Percentiles rank a stretch among this genome's conserved stretches.
Conservation (phyloP, 37 sponge, comb jelly and placozoan genomes). For the Aplysina aerophoba region DNA sequence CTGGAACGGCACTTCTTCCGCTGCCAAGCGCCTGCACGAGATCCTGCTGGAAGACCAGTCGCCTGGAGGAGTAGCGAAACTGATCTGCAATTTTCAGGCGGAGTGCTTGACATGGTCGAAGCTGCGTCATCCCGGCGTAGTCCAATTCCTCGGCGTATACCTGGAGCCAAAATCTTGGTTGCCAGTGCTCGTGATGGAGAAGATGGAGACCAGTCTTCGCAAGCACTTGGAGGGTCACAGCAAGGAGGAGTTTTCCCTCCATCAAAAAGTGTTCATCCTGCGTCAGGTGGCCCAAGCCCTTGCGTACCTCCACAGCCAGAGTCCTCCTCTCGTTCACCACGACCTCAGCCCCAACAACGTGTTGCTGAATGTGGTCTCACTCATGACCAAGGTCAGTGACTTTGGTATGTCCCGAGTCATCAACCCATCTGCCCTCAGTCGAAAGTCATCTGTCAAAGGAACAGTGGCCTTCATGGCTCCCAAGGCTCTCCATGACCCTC, state of each 20-base stretch:
- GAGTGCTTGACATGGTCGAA: not conserved
- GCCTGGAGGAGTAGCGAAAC: too few relatives aligned
- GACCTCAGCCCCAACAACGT: constrained; percentile 3
- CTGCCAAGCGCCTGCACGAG: too few relatives aligned
- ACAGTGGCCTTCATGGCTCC: not conserved
- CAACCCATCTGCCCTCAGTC: not conserved
- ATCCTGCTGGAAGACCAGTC: too few relatives aligned
- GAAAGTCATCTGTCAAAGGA: constrained; percentile 1
- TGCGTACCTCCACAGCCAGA: constrained; percentile 1
- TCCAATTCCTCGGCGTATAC: constrained; percentile 6
- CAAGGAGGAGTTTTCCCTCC: not conserved
- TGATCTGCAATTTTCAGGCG: not conserved
- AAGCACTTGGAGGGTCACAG: not conserved
- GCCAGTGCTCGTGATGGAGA: not conserved
- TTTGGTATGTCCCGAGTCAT: not conserved
- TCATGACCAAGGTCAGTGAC: not conserved
- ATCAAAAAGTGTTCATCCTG: not conserved
- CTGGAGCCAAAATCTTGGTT: not conserved
- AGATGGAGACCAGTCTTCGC: constrained; percentile 4
- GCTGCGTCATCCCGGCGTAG: not conserved
- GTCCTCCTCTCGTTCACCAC: not conserved
- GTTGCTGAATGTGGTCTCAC: not conserved
- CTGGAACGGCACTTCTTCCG: too few relatives aligned
- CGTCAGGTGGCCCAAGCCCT: not conserved
- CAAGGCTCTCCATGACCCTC: not conserved